Evolutionary conservation across 64 coral and sea anemone species (phyloP).

Genomic region (Acropora yongei): DNA sequence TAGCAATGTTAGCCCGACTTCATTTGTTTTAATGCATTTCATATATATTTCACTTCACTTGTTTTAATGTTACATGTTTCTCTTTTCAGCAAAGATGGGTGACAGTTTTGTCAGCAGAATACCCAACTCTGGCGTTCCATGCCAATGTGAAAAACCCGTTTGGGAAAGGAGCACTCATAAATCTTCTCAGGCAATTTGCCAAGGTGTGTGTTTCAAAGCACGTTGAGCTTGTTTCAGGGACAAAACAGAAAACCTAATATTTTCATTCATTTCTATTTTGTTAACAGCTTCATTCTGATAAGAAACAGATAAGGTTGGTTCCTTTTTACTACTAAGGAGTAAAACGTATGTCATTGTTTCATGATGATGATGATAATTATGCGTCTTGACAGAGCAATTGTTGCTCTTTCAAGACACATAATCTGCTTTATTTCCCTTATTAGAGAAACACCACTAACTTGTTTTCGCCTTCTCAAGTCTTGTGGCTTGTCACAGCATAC

Average conservation of each 20-base stretch:
- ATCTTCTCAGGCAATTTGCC: slow-evolving; percentile 82
- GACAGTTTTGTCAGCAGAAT: slow-evolving; percentile 78
- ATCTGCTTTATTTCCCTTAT: too few species aligned
- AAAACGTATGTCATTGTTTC: too few species aligned
- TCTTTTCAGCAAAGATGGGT: slow-evolving; percentile 97
- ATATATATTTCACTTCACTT: neutral
- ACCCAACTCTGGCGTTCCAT: slow-evolving; percentile 85
- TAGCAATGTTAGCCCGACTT: too few species aligned
- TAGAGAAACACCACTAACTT: too few species aligned
- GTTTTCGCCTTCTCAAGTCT: too few species aligned
- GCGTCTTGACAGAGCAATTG: too few species aligned
- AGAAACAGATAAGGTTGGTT: slow-evolving; percentile 95
- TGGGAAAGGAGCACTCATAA: slow-evolving; percentile 90
- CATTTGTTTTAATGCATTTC: neutral
- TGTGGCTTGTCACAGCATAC: too few species aligned
- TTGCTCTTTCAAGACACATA: too few species aligned
- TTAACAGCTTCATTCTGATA: slow-evolving; percentile 89
- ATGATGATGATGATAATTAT: too few species aligned
- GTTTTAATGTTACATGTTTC: neutral
- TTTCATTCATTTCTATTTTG: neutral
- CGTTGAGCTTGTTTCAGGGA: neutral
- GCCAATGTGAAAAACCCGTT: slow-evolving; percentile 88
- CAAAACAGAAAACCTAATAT: neutral
- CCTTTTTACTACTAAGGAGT: too few species aligned
- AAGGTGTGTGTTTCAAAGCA: slow-evolving; percentile 45